Evolutionary conservation across 2,888 invertebrate genomes (phyloP).

Genomic region (Argyresthia albistria): DNA sequence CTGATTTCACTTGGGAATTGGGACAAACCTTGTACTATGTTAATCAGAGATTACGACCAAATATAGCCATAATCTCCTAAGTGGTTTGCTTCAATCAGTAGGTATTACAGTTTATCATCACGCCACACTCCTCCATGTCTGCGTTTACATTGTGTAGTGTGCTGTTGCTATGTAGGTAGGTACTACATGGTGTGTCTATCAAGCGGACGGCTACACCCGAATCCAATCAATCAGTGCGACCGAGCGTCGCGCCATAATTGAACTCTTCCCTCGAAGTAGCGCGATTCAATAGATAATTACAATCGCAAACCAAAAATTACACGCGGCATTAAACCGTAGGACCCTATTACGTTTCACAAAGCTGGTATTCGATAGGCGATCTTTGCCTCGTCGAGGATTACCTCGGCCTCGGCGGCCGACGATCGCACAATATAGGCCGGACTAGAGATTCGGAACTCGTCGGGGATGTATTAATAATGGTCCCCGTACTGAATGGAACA

Average conservation of each 20-base stretch:
- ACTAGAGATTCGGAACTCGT: constrained; percentile 34
- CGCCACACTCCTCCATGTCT: too few species aligned
- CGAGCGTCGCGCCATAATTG: constrained; percentile 60
- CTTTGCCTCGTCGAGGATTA: constrained; percentile 63
- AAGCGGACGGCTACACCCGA: constrained; percentile 40
- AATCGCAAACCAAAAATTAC: constrained; percentile 70
- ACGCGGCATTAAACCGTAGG: constrained; percentile 60
- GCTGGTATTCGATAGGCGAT: constrained; percentile 59
- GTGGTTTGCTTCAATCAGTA: too few species aligned
- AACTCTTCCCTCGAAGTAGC: constrained; percentile 57
- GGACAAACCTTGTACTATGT: too few species aligned
- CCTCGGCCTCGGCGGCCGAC: constrained; percentile 32
- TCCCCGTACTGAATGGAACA: constrained; percentile 62
- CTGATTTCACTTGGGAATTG: too few species aligned
- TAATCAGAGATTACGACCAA: too few species aligned
- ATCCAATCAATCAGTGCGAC: constrained; percentile 62
- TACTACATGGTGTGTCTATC: constrained; percentile 32
- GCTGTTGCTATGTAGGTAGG: constrained; percentile 19
- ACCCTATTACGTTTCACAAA: constrained; percentile 62
- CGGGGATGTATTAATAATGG: constrained; percentile 63
- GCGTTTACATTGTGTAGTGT: neutral
- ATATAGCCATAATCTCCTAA: too few species aligned
- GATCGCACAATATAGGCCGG: constrained; percentile 49
- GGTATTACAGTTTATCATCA: too few species aligned
- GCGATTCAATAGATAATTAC: constrained; percentile 65